Conservation (phyloP, 2,888 invertebrate genomes). For the Scelioninae gen. 1 region DNA sequence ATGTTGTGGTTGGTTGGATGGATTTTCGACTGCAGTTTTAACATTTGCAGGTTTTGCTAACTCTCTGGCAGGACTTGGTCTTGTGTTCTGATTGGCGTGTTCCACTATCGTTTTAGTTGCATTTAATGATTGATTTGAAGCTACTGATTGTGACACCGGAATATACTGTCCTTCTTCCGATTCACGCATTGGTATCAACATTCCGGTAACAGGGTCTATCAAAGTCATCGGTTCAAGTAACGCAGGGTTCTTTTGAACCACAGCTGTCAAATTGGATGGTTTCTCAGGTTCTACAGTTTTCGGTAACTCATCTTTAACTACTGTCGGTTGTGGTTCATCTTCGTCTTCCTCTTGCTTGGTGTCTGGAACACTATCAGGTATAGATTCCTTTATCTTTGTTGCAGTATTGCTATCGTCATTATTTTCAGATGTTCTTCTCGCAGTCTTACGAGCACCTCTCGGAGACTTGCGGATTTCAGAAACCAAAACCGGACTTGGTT, state of each 20-base stretch:
- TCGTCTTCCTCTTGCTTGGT: conserved; percentile 69
- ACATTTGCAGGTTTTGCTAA: conserved; percentile 32
- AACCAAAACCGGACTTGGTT: conserved; percentile 64
- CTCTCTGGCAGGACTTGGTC: conserved; percentile 70
- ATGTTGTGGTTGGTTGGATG: not conserved
- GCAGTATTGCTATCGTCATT: conserved; percentile 87
- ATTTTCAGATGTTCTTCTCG: conserved; percentile 88
- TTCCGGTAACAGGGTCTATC: conserved; percentile 91
- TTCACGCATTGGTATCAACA: conserved; percentile 89
- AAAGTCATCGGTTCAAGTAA: conserved; percentile 87
- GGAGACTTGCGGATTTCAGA: conserved; percentile 87
- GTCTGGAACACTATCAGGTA: conserved; percentile 60
- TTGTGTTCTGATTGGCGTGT: conserved; percentile 13
- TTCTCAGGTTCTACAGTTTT: conserved; percentile 73
- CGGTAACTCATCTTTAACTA: conserved; percentile 67
- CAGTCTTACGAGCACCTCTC: conserved; percentile 87
- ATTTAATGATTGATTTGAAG: conserved; percentile 74
- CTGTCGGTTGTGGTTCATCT: conserved; percentile 13
- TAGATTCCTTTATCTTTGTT: conserved; percentile 84
- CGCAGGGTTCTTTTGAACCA: conserved; percentile 74
- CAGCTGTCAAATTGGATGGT: conserved; percentile 52
- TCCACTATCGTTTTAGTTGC: conserved; percentile 74
- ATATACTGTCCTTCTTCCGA: conserved; percentile 89
- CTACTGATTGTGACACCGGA: conserved; percentile 84
- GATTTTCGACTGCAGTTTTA: conserved; percentile 2